Evolutionary conservation across 2,113 vertebrate genomes (phyloP), one percentile per base, ranked within the genome.

Genomic region (Megaleporinus macrocephalus): DNA sequence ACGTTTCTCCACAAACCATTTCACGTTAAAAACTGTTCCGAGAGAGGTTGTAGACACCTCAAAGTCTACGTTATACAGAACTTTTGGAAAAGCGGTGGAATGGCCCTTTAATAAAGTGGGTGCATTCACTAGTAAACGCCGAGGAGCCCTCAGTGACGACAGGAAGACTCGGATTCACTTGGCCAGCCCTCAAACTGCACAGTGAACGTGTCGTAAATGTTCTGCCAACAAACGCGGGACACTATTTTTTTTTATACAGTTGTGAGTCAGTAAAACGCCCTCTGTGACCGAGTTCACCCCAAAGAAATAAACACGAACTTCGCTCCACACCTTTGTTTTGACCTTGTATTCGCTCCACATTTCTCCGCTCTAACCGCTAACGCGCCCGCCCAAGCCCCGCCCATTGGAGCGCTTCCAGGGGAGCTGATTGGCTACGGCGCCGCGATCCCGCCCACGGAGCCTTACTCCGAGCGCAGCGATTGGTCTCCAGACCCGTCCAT

Each of bases 341-440:
- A 94, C 92, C 93, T 94, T 94, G 92, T 71, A 57, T 83, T 78
- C 82, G 76, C 41, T 76, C n/a, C 14, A 63, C 72, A 62, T 72
- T 81, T 30, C 36, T 36, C 29, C 74, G 70, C 10, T 30, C 47
- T 24, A 22, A 57, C 47, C 27, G 18, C 15, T 27, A 53, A 22
- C 83, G 36, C 61, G 29, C 78, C 71, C 78, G 71, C 16, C 57
- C 29, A 1, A 36, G 4, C 57, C 80, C 55, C 61, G 30, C 79
- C 71, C 78, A 81, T 16, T 62, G 2, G 44, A 30, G 33, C 30
- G 51, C 20, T 12, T 26, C 7, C 6, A 5, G 14, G 2, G 26
- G 18, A 62, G 13, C 53, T 36, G 36, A 93, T 89, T 93, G 89
- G 93, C 63, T 73, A 15, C 0, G 15, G 5, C 0, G 0, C 2